Evolutionary conservation across 2,888 invertebrate species (phyloP).

Genomic region (Phengaris alcon): DNA sequence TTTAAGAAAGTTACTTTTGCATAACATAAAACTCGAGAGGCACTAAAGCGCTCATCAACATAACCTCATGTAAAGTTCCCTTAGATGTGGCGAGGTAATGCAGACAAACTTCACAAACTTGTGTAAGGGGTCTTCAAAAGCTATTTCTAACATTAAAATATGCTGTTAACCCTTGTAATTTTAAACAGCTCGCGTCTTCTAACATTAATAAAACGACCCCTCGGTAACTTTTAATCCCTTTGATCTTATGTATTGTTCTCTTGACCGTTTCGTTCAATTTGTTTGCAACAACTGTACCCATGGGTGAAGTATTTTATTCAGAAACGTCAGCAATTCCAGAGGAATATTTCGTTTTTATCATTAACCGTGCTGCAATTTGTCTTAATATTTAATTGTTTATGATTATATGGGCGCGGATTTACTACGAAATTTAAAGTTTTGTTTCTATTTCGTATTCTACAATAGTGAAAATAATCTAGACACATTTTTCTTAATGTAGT

Average conservation of each 20-base stretch:
- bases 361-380: constrained; percentile 13
- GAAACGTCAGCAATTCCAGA: constrained; percentile 40
- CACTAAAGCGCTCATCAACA: constrained; percentile 17
- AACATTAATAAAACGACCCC: constrained; percentile 51
- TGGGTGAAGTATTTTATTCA: constrained; percentile 56
- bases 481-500: not conserved
- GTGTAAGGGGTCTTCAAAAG: constrained; percentile 23
- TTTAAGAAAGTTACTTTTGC: constrained; percentile 17
- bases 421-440: not conserved
- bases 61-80: constrained; percentile 21
- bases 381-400: constrained; percentile 20
- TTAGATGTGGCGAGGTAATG: constrained; percentile 26
- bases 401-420: not conserved
- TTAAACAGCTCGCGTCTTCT: constrained; percentile 31
- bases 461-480: not conserved
- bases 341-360: constrained; percentile 26
- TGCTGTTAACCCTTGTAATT: constrained; percentile 24
- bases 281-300: constrained; percentile 49
- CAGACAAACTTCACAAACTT: constrained; percentile 22
- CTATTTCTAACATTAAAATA: constrained; percentile 22
- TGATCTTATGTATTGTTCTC: constrained; percentile 62
- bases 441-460: not conserved
- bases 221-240: constrained; percentile 52
- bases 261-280: constrained; percentile 60
- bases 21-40: constrained; percentile 17